phyloP scores from a whole-genome alignment of 2,888 invertebrate genomes.

The Omphaloscelis lunosa region DNA sequence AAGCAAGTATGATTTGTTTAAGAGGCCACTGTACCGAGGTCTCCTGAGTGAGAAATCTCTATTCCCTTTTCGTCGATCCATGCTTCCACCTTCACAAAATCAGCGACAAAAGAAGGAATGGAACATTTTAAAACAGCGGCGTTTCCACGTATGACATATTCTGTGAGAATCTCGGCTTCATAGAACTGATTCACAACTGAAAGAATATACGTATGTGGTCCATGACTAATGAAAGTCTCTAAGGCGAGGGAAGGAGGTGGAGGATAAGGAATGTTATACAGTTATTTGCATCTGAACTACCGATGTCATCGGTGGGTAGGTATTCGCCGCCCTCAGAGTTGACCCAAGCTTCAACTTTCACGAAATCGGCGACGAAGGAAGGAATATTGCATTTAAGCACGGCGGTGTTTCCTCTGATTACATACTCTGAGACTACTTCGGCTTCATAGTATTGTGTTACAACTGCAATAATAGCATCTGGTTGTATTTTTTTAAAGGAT shows the following conservation, averaged over 20 bases:
- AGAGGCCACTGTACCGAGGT: slow-evolving; percentile 92
- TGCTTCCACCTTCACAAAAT: slow-evolving; percentile 97
- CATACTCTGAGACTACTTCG: slow-evolving; percentile 97
- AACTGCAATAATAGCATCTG: slow-evolving; percentile 90
- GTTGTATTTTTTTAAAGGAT: slow-evolving; percentile 38
- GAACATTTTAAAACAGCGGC: slow-evolving; percentile 97
- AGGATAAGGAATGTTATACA: slow-evolving; percentile 52
- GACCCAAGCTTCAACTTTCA: slow-evolving; percentile 96
- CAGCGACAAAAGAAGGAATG: slow-evolving; percentile 97
- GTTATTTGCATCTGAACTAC: slow-evolving; percentile 85
- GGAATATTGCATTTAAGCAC: slow-evolving; percentile 97
- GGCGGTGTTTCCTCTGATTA: slow-evolving; percentile 96
- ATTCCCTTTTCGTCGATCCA: slow-evolving; percentile 94
- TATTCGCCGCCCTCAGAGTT: slow-evolving; percentile 93
- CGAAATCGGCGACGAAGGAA: slow-evolving; percentile 97
- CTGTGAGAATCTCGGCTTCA: slow-evolving; percentile 96
- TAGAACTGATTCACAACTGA: slow-evolving; percentile 95
- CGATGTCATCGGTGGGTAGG: slow-evolving; percentile 93
- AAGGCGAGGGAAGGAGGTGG: slow-evolving; percentile 41
- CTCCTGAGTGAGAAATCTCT: slow-evolving; percentile 92
- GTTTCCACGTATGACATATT: slow-evolving; percentile 97
- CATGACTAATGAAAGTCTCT: slow-evolving; percentile 36
- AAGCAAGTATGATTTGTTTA: slow-evolving; percentile 78
- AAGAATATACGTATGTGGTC: slow-evolving; percentile 66
- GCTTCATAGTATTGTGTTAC: slow-evolving; percentile 97